Conservation (phyloP, 2,113 vertebrate species). For the Gopherus flavomarginatus region DNA sequence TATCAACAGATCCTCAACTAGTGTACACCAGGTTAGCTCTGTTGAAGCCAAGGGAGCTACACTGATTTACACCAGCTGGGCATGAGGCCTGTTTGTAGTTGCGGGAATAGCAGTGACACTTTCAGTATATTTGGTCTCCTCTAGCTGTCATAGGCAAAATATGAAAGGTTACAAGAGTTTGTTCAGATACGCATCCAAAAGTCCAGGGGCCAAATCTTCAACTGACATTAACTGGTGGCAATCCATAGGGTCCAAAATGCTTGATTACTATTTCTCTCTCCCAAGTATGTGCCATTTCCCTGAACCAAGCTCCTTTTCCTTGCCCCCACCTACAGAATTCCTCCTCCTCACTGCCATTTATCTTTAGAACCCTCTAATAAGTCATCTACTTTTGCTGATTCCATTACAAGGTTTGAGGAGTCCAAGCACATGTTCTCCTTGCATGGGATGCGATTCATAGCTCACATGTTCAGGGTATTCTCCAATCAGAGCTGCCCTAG, state of each 20-base stretch:
- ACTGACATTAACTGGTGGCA: neutral
- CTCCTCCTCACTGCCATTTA: neutral
- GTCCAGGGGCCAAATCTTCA: neutral
- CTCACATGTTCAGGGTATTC: rapidly evolving
- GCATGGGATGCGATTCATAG: rapidly evolving
- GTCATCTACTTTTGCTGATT: neutral
- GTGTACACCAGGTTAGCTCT: neutral
- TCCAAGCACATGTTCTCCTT: neutral
- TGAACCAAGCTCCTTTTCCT: rapidly evolving
- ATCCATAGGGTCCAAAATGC: neutral
- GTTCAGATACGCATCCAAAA: neutral
- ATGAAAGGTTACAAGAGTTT: neutral
- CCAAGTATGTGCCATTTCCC: neutral
- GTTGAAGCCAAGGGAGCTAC: neutral
- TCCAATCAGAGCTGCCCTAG: neutral
- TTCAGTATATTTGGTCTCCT: neutral
- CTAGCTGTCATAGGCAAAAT: neutral
- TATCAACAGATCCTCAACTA: neutral
- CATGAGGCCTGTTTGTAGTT: neutral
- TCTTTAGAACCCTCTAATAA: no score
- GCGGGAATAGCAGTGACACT: neutral
- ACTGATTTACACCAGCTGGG: neutral
- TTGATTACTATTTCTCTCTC: neutral
- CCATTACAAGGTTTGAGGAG: neutral
- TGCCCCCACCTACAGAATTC: neutral